Evolutionary conservation across 1,140 invertebrate species (phyloP), one percentile per base, ranked within the genome.

Genomic region (Oscheius sp.): DNA sequence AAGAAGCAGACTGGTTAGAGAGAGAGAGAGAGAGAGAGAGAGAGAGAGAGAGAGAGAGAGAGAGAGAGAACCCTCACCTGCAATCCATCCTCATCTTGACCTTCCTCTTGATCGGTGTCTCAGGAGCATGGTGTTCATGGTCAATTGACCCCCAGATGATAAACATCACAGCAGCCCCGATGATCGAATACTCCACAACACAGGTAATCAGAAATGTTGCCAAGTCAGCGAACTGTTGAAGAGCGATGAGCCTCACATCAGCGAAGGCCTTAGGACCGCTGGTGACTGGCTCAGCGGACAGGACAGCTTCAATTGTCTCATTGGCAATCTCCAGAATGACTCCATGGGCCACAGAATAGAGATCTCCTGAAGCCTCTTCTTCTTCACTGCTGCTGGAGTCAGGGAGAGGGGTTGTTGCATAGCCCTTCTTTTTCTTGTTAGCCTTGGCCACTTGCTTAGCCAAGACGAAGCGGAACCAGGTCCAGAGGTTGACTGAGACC

Each of bases 121-220:
- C 73, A 64, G 45, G 20, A 31, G 69, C 29, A 31, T 68, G 64
- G 36, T 29, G 29, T 38, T 82, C 45, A 3, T 82, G 55, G 42
- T 82, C 82, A 45, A 83, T 83, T 29, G 75, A 73, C 20, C 75
- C 77, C 81, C 80, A 83, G 18, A 83, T 20, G 36, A 79, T 73
- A 62, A 84, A 79, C 82, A 84, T 84, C 2, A 83, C 77, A 1
- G 82, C 82, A 15, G 81, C 82, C 2, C 79, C 79, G 46, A 83
- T 83, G 7, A 83, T 61, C 7, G 80, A 82, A 67, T 82, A 82
- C 64, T 83, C 82, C n/a, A 83, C 76, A 45, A 84, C 74, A 61
- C 79, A 84, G 32, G 82, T 84, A 42, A 78, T 81, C 29, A 83
- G 58, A 29, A 82, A 77, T 15, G 81, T 84, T 23, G 81, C 81